These are phyloP conservation scores for Selenia dentaria DNA, from an alignment of 2,888 invertebrate species.

Conservation along the genomic window DNA sequence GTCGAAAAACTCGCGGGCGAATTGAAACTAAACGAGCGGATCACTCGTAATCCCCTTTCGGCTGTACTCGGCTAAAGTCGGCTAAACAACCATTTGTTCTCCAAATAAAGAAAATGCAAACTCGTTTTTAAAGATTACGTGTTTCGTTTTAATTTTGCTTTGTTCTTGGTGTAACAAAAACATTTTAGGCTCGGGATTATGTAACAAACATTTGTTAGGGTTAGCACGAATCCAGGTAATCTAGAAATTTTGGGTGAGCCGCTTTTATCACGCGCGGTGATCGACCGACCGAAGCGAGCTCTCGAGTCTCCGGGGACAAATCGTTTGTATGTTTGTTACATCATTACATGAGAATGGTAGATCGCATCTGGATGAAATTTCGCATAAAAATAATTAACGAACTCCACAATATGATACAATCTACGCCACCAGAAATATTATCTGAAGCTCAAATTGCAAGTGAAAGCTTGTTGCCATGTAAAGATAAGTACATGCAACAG, in stretches of 20 bases:
- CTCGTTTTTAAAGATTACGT: constrained; percentile 40
- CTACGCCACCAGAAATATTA: no score
- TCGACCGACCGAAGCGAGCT: no score
- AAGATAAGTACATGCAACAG: no score
- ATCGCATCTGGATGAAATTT: no score
- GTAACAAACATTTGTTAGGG: constrained; percentile 15
- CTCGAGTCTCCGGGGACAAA: no score
- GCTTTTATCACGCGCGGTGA: constrained; percentile 1
- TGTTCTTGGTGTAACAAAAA: constrained; percentile 9
- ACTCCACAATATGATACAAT: no score
- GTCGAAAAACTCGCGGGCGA: constrained; percentile 7
- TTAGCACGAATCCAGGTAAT: constrained; percentile 15
- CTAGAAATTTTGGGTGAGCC: constrained; percentile 3
- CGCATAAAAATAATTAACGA: no score
- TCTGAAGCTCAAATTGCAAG: no score
- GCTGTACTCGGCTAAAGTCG: constrained; percentile 11
- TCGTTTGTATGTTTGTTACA: no score
- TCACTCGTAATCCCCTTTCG: constrained; percentile 7
- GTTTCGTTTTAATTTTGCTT: constrained; percentile 22
- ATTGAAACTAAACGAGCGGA: constrained; percentile 21
- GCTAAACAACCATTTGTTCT: constrained; percentile 33
- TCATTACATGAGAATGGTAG: no score
- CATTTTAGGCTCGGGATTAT: constrained; percentile 17
- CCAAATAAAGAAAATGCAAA: constrained; percentile 34
- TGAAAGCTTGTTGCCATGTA: no score